phyloP scores from a whole-genome alignment of 2,888 invertebrate genomes.

The Tineola bisselliella region DNA sequence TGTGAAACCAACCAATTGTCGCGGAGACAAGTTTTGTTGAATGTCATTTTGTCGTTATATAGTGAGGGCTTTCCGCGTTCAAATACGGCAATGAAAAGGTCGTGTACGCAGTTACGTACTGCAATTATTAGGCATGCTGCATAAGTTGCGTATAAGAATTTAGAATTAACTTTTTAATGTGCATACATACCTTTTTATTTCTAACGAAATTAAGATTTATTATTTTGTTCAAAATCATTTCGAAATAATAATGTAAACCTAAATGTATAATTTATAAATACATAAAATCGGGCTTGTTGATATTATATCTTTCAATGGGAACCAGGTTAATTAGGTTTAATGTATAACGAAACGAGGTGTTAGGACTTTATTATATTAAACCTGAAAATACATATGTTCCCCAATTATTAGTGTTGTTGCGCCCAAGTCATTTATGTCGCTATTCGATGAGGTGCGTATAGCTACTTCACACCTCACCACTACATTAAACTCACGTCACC shows the following conservation, averaged over 20 bases:
- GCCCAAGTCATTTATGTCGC: conserved; percentile 30
- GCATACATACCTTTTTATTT: too few species aligned
- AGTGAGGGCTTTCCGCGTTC: conserved; percentile 29
- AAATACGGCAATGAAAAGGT: conserved; percentile 28
- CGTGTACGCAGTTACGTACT: conserved; percentile 24
- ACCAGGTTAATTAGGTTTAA: conserved; percentile 1
- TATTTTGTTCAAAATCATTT: too few species aligned
- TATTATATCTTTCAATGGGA: background rate
- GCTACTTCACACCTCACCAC: conserved; percentile 46
- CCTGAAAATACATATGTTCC: conserved; percentile 58
- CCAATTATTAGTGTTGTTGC: conserved; percentile 49
- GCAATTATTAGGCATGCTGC: conserved; percentile 16
- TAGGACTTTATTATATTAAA: background rate
- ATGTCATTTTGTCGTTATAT: conserved; percentile 27
- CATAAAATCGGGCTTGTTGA: background rate
- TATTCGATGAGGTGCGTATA: conserved; percentile 45
- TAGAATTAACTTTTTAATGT: too few species aligned
- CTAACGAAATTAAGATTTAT: too few species aligned
- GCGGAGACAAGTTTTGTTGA: conserved; percentile 15
- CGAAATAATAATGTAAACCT: too few species aligned
- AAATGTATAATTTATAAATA: too few species aligned
- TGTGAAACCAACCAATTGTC: background rate
- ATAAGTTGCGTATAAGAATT: background rate
- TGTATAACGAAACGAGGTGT: background rate
- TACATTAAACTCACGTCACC: conserved; percentile 18